These are phyloP conservation scores for Xerus inauris DNA, from an alignment of 2,113 vertebrate species.

Conservation along the genomic window DNA sequence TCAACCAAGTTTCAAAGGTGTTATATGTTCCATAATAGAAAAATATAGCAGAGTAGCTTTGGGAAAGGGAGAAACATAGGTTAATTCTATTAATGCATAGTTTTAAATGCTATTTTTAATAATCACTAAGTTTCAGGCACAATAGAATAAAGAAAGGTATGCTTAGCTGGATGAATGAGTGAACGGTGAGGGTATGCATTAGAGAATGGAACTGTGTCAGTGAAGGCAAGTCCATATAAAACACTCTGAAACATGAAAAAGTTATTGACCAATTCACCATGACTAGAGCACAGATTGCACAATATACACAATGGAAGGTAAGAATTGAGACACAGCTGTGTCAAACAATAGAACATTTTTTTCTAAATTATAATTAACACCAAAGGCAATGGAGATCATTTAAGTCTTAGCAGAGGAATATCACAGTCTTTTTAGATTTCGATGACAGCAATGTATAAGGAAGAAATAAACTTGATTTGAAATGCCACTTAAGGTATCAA, in stretches of 20 bases:
- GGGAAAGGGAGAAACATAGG: neutral
- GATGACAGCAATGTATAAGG: neutral
- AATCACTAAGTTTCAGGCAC: neutral
- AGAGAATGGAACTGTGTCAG: neutral
- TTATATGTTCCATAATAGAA: neutral
- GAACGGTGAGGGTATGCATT: too few species aligned
- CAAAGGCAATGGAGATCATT: neutral
- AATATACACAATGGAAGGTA: neutral
- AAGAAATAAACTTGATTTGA: conserved; percentile 42
- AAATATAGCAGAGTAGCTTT: neutral
- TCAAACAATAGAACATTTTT: neutral
- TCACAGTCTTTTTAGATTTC: neutral
- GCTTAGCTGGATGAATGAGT: neutral
- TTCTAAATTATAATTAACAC: conserved; percentile 1
- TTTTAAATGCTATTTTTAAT: neutral
- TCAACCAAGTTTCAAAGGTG: neutral
- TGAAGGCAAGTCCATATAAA: neutral
- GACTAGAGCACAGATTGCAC: neutral
- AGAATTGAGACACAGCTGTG: neutral
- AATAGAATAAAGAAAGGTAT: neutral
- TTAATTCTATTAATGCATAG: neutral
- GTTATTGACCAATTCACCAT: neutral
- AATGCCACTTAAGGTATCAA: conserved; percentile 22
- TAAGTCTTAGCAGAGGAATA: neutral
- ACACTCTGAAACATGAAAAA: conserved; percentile 1